A percentile compares a stretch with the other conserved stretches of the same genome.
Conservation (phyloP, 1,140 invertebrate genomes). For the Sarcophaga bullata region DNA sequence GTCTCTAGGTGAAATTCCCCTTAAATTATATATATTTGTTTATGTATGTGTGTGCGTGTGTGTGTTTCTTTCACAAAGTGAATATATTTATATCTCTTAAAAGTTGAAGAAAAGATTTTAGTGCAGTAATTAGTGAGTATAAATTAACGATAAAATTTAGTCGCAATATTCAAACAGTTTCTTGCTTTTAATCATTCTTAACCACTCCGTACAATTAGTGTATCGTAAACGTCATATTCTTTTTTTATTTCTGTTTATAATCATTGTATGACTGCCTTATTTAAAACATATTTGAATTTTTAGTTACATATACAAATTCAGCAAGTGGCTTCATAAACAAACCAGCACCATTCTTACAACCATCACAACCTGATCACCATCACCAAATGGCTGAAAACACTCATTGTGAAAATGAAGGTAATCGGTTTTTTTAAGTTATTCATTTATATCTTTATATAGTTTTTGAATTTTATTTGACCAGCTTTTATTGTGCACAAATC, state of each 20-base stretch:
- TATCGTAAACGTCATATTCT: no score
- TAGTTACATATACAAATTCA: constrained; percentile 43
- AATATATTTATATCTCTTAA: neutral
- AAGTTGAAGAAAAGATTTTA: neutral
- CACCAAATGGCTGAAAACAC: constrained; percentile 27
- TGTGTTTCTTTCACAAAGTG: constrained; percentile 17
- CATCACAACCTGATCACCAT: neutral
- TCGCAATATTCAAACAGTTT: no score
- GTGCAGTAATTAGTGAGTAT: constrained; percentile 9
- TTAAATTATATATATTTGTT: no score
- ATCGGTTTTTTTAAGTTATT: constrained; percentile 18
- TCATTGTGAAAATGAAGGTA: constrained; percentile 44
- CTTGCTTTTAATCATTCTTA: no score
- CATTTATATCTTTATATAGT: neutral
- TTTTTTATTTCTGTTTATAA: constrained; percentile 5
- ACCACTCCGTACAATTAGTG: no score
- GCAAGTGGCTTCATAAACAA: constrained; percentile 37
- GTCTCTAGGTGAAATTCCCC: neutral
- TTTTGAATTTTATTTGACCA: constrained; percentile 49
- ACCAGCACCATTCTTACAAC: constrained; percentile 35
- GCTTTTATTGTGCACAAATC: constrained; percentile 84
- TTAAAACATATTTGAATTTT: constrained; percentile 8
- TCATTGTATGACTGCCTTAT: constrained; percentile 37
- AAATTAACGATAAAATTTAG: no score
- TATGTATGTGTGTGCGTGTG: neutral